Percentiles rank a stretch among this genome's conserved stretches.
Conservation (phyloP, 2,888 invertebrate genomes). For the Synergus gifuensis region DNA sequence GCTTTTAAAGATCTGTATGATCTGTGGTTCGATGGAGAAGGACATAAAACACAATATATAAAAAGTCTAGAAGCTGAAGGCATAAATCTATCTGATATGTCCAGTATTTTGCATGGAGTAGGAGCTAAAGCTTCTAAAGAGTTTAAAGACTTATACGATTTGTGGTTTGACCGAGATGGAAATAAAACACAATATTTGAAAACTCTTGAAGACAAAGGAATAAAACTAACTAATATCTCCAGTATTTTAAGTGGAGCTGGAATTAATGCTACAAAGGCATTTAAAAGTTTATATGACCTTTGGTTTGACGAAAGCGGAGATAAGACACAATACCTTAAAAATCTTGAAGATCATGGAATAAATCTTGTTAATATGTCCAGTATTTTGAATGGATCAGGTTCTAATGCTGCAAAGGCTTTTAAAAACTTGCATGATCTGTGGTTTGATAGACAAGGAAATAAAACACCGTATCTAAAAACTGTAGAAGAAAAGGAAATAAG, state of each 20-base stretch:
- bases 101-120: background rate
- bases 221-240: background rate
- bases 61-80: background rate
- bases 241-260: background rate
- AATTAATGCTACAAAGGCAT: background rate
- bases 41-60: background rate
- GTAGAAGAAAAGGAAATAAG: slow-evolving; percentile 55
- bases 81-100: background rate
- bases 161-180: background rate
- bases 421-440: slow-evolving; percentile 63
- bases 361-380: background rate
- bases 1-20: background rate
- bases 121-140: background rate
- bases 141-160: background rate
- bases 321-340: background rate
- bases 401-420: slow-evolving; percentile 62
- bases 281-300: background rate
- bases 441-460: slow-evolving; percentile 56
- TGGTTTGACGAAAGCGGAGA: background rate
- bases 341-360: no score
- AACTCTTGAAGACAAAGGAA: background rate
- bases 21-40: background rate
- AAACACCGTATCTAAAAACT: slow-evolving; percentile 42
- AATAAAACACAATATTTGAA: background rate
- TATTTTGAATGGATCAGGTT: background rate